phyloP scores from a whole-genome alignment of 2,797 vertebrate species.

The Karalla daura region DNA sequence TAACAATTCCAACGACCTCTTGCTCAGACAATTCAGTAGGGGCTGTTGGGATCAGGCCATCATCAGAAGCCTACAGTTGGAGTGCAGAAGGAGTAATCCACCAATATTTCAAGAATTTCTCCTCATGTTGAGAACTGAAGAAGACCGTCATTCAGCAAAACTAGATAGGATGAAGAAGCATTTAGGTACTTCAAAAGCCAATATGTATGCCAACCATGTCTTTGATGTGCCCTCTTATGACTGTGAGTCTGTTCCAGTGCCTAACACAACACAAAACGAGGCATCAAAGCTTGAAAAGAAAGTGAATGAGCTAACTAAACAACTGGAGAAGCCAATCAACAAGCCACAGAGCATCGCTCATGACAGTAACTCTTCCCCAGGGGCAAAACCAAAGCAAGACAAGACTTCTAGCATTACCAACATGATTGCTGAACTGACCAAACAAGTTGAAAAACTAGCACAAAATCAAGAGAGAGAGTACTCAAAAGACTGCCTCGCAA shows the following conservation, averaged over 20 bases:
- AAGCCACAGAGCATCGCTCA: neutral
- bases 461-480: too few relatives aligned
- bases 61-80: neutral
- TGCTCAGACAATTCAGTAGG: constrained; percentile 1
- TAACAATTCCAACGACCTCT: neutral
- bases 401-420: neutral
- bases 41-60: neutral
- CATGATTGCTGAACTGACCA: too few relatives aligned
- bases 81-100: neutral
- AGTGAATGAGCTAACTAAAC: neutral
- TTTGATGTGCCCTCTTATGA: neutral
- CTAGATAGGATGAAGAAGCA: neutral
- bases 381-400: neutral
- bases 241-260: too few relatives aligned
- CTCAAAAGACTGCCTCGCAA: too few relatives aligned
- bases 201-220: neutral
- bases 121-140: neutral
- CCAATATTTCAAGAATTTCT: neutral
- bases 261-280: too few relatives aligned
- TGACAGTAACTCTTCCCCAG: neutral
- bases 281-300: constrained; percentile 17
- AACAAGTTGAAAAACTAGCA: too few relatives aligned
- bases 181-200: neutral
- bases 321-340: neutral
- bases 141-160: neutral